Conservation (phyloP, 2,113 vertebrate genomes). For the Serranochromis macrocephalus region DNA sequence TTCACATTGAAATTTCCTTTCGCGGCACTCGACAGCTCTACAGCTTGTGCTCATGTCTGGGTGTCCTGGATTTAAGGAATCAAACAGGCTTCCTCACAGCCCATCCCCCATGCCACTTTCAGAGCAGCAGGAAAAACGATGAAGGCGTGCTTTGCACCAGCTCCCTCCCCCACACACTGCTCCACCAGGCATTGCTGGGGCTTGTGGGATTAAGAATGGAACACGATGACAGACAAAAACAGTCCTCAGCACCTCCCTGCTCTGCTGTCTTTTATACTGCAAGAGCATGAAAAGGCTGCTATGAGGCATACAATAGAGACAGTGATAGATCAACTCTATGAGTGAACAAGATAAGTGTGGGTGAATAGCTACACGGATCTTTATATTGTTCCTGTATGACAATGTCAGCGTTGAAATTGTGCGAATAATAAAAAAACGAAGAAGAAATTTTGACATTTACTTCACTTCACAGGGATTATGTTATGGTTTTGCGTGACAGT, state of each 20-base stretch:
- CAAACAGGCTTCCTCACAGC: constrained; percentile 51
- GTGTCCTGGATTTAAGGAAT: constrained; percentile 62
- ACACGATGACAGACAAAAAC: constrained; percentile 73
- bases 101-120: constrained; percentile 61
- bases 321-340: constrained; percentile 55
- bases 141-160: constrained; percentile 59
- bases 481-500: neutral
- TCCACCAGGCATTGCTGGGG: constrained; percentile 63
- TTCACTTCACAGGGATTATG: neutral
- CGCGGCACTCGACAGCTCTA: neutral
- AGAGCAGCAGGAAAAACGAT: constrained; percentile 58
- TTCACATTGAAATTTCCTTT: constrained; percentile 27
- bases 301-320: constrained; percentile 56
- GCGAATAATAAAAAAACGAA: neutral
- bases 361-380: constrained; percentile 44
- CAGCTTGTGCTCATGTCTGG: constrained; percentile 33
- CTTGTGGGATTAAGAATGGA: constrained; percentile 73
- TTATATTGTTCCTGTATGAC: constrained; percentile 40
- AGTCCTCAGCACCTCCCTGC: constrained; percentile 65
- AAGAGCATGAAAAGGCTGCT: constrained; percentile 66
- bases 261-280: constrained; percentile 56
- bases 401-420: constrained; percentile 28
- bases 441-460: constrained; percentile 13
- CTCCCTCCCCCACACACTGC: constrained; percentile 56
- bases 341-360: constrained; percentile 60